These are phyloP conservation scores for Nibea coibor DNA, from an alignment of 2,113 vertebrate genomes.

Conservation along the genomic window DNA sequence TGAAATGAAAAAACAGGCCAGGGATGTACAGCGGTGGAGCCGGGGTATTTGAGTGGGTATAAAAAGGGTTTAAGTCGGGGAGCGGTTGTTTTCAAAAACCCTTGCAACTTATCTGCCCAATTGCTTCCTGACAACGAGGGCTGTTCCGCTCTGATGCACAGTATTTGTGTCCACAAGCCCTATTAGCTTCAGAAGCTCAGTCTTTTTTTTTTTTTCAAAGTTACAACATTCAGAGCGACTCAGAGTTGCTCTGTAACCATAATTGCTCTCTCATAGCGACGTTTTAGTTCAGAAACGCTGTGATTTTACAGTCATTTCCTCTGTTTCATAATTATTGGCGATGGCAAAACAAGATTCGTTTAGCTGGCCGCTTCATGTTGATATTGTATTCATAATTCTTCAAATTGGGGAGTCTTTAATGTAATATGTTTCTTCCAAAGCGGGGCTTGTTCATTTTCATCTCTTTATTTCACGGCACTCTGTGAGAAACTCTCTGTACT, in stretches of 20 bases:
- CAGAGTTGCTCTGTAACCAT: conserved; percentile 11
- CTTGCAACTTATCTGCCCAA: conserved; percentile 65
- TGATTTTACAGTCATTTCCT: conserved; percentile 16
- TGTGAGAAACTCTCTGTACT: conserved; percentile 8
- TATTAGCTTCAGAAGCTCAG: conserved; percentile 56
- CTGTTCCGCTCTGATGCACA: conserved; percentile 61
- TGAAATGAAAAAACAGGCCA: conserved; percentile 65
- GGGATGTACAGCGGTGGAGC: background rate
- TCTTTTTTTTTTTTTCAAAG: conserved; percentile 17
- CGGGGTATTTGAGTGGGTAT: conserved; percentile 33
- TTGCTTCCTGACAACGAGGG: conserved; percentile 57
- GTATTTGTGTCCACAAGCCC: conserved; percentile 59
- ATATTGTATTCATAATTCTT: conserved; percentile 2
- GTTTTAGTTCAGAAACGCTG: conserved; percentile 2
- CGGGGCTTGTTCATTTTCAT: background rate
- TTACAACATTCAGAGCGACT: conserved; percentile 25
- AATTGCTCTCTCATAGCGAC: conserved; percentile 54
- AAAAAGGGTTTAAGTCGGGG: conserved; percentile 43
- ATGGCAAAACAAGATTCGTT: conserved; percentile 14
- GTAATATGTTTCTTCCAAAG: background rate
- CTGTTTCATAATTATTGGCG: background rate
- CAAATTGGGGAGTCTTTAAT: background rate
- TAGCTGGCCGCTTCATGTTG: background rate
- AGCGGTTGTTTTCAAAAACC: conserved; percentile 56
- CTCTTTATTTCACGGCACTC: background rate